Evolutionary conservation across 2,888 invertebrate species (phyloP).

Genomic region (Nomada lathburiana): DNA sequence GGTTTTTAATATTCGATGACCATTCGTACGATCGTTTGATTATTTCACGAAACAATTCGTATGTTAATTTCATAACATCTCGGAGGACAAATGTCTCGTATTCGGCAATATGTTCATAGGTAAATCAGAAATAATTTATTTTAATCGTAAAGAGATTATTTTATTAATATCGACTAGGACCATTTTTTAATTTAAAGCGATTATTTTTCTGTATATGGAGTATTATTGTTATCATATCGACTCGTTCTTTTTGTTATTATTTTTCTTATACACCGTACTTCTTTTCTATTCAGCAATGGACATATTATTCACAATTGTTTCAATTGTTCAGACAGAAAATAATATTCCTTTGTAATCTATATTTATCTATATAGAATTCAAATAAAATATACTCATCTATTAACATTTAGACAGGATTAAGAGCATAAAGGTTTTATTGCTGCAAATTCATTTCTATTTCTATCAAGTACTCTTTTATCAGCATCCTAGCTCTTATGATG

Average conservation of each 20-base stretch:
- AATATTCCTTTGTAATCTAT: constrained; percentile 4
- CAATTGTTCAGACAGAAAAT: background rate
- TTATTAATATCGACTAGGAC: constrained; percentile 13
- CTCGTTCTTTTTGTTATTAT: constrained; percentile 30
- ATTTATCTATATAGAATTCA: background rate
- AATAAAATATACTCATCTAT: background rate
- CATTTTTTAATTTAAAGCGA: background rate
- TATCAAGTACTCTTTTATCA: constrained; percentile 97
- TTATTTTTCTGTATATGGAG: constrained; percentile 35
- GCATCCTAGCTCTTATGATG: constrained; percentile 96
- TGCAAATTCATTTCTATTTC: constrained; percentile 93
- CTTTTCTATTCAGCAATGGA: constrained; percentile 22
- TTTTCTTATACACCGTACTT: constrained; percentile 14
- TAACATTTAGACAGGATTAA: background rate
- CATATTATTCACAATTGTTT: constrained; percentile 3
- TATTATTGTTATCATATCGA: constrained; percentile 46
- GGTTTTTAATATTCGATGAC: constrained; percentile 5
- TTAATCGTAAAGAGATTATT: background rate
- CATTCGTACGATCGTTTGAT: background rate
- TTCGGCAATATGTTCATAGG: background rate
- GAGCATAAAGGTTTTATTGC: constrained; percentile 15
- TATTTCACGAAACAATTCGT: background rate
- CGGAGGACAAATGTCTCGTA: background rate
- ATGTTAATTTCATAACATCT: background rate
- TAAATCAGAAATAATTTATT: constrained; percentile 8